Percentiles rank a stretch among this genome's conserved stretches.
Conservation (phyloP, 2,113 vertebrate species). For the Petromus typicus region DNA sequence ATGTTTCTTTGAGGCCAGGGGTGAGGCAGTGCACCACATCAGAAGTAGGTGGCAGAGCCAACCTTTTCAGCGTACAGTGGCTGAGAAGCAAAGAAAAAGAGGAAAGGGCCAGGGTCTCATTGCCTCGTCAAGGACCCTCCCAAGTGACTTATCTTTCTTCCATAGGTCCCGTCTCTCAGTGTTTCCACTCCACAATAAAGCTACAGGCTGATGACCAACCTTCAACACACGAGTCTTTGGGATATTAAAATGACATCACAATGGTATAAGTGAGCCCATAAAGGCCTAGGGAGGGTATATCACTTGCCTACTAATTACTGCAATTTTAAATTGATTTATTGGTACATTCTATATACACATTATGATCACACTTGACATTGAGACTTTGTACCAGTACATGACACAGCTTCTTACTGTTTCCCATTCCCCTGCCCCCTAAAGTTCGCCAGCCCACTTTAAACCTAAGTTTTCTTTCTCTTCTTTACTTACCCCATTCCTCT, state of each 20-base stretch:
- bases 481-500: no score
- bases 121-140: not conserved
- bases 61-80: not conserved
- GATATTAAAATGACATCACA: not conserved
- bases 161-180: not conserved
- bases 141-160: not conserved
- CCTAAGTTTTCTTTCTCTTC: no score
- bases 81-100: not conserved
- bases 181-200: not conserved
- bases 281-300: not conserved
- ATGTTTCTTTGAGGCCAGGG: not conserved
- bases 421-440: no score
- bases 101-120: not conserved
- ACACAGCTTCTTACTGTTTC: no score
- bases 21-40: not conserved
- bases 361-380: no score
- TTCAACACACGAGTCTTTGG: not conserved
- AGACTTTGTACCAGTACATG: no score
- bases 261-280: not conserved
- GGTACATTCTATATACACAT: no score
- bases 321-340: not conserved
- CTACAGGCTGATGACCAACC: not conserved
- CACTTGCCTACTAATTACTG: not conserved
- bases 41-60: not conserved
- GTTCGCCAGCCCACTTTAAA: no score